Evolutionary conservation across 2,113 vertebrate genomes (phyloP).

Genomic region (Marcusenius ussheri): DNA sequence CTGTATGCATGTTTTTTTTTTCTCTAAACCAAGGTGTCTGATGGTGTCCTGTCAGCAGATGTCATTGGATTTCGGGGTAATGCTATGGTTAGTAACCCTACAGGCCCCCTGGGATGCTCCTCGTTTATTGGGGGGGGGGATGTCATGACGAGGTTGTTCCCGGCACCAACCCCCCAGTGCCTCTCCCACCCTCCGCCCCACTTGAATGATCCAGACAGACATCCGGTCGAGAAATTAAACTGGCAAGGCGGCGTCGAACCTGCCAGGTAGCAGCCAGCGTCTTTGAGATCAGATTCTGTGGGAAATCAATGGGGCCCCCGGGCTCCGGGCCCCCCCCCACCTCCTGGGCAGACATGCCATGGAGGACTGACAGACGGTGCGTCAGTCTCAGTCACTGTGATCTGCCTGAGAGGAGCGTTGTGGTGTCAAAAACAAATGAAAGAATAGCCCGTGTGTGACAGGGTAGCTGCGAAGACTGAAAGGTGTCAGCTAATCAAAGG

Average conservation of each 20-base stretch:
- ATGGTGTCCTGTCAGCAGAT: neutral
- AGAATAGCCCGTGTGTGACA: neutral
- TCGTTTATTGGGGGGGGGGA: neutral
- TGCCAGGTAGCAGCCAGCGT: neutral
- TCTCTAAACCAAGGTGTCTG: neutral
- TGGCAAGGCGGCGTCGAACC: neutral
- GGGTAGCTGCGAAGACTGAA: neutral
- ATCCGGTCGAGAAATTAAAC: neutral
- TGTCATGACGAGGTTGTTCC: neutral
- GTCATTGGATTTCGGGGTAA: neutral
- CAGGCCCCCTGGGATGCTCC: neutral
- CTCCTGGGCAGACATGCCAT: neutral
- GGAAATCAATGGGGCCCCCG: neutral
- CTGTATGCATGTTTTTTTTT: neutral
- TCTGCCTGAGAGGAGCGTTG: neutral
- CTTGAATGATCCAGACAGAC: neutral
- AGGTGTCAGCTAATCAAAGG: neutral
- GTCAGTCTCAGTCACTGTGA: neutral
- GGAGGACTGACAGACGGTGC: neutral
- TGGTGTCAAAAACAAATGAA: neutral
- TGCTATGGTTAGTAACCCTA: neutral
- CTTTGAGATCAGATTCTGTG: neutral
- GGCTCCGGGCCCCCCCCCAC: too few species aligned
- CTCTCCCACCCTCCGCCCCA: neutral
- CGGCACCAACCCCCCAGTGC: neutral